Percentiles rank a stretch among this genome's conserved stretches.
These are phyloP conservation scores for Troides helena DNA, from an alignment of 2,888 invertebrate genomes.

Conservation along the genomic window DNA sequence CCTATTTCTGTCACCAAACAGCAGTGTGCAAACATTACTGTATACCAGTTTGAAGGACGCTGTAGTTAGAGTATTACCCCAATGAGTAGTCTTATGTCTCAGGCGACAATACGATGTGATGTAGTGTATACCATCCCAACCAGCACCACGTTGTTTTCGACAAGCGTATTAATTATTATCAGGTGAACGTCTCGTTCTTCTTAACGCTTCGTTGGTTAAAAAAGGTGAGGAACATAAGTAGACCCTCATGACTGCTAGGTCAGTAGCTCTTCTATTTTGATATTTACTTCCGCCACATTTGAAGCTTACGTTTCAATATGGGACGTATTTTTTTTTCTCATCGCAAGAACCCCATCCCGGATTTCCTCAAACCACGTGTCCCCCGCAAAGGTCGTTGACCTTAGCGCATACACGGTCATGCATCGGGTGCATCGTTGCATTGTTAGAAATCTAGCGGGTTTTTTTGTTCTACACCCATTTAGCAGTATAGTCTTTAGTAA, in stretches of 20 bases:
- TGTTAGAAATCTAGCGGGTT: constrained; percentile 21
- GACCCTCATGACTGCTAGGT: neutral
- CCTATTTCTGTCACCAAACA: too few species aligned
- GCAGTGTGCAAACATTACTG: too few species aligned
- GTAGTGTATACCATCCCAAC: too few species aligned
- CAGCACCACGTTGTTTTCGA: too few species aligned
- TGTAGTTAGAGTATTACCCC: too few species aligned
- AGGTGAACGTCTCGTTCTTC: too few species aligned
- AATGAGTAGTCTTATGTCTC: too few species aligned
- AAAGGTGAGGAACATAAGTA: too few species aligned
- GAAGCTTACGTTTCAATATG: neutral
- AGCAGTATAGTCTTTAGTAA: neutral
- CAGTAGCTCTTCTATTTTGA: neutral
- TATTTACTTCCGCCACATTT: neutral
- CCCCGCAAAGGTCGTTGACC: constrained; percentile 18
- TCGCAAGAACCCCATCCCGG: constrained; percentile 14
- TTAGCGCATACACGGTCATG: constrained; percentile 18
- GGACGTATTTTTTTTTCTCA: neutral
- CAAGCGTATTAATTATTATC: too few species aligned
- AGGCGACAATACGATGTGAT: too few species aligned
- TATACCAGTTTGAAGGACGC: too few species aligned
- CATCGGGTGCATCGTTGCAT: constrained; percentile 25
- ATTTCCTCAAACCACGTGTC: constrained; percentile 25
- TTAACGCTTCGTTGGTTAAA: too few species aligned
- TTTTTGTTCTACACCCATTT: constrained; percentile 6